Evolutionary conservation across 2,888 invertebrate species (phyloP).

Genomic region (Protonemura montana): DNA sequence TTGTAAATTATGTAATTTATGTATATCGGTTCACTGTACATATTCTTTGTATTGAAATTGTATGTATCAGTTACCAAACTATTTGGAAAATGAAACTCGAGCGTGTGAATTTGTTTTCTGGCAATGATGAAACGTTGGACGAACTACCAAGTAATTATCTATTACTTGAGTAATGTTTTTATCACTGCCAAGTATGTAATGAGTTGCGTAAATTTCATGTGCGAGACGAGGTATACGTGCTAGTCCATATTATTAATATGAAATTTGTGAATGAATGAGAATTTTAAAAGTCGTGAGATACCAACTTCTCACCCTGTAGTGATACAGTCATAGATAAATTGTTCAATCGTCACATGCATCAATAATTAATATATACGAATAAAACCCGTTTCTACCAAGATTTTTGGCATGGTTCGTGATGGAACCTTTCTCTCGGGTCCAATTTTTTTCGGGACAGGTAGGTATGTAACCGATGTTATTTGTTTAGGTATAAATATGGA

Average conservation of each 20-base stretch:
- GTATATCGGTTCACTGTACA: background rate
- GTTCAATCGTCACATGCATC: conserved; percentile 31
- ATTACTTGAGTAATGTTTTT: background rate
- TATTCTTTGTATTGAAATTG: background rate
- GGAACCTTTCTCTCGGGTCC: no score
- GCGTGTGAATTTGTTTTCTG: background rate
- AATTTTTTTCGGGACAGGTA: no score
- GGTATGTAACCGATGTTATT: no score
- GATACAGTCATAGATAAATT: conserved; percentile 31
- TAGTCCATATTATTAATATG: conserved; percentile 39
- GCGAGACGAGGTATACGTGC: conserved; percentile 14
- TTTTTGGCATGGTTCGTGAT: background rate
- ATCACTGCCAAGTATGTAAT: background rate
- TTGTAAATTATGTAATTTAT: background rate
- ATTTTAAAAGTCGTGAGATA: conserved; percentile 2
- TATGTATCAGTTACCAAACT: background rate
- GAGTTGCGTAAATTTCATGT: background rate
- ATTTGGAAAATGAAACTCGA: background rate
- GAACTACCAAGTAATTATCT: background rate
- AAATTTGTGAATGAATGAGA: conserved; percentile 23
- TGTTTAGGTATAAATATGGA: no score
- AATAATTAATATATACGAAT: conserved; percentile 26
- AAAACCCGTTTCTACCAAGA: conserved; percentile 37
- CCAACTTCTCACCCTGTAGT: conserved; percentile 1
- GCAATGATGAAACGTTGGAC: background rate